A percentile compares a stretch with the other conserved stretches of the same genome.
Conservation (phyloP, 2,888 invertebrate species). For the Campoletis raptor region DNA sequence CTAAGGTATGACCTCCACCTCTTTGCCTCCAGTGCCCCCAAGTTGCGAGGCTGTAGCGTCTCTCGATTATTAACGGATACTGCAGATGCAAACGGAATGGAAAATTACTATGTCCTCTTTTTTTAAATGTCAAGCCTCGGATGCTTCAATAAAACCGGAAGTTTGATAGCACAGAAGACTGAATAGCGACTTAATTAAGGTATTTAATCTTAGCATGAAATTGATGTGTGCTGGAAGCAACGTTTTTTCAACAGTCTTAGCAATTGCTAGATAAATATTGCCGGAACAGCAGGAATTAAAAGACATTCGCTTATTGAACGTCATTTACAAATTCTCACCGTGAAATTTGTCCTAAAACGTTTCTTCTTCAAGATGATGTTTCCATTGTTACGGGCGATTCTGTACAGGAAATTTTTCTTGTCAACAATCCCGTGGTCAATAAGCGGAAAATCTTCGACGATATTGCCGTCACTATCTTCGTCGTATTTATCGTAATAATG, state of each 20-base stretch:
- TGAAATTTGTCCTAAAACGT: conserved; percentile 31
- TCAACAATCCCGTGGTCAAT: conserved; percentile 39
- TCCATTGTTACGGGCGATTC: conserved; percentile 17
- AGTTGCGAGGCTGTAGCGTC: conserved; percentile 11
- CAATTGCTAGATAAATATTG: background rate
- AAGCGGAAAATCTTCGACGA: conserved; percentile 51
- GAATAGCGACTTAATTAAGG: background rate
- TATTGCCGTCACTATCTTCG: conserved; percentile 50
- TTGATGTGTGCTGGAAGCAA: background rate
- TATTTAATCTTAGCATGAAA: background rate
- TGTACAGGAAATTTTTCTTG: conserved; percentile 13
- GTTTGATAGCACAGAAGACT: background rate
- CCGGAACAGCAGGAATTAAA: background rate
- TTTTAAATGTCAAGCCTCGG: background rate
- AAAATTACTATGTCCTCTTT: conserved; percentile 1
- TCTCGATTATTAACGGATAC: conserved; percentile 36
- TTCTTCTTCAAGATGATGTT: conserved; percentile 20
- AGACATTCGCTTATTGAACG: background rate
- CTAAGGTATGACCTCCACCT: background rate
- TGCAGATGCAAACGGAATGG: conserved; percentile 31
- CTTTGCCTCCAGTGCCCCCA: background rate
- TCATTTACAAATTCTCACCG: conserved; percentile 26
- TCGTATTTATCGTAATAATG: conserved; percentile 34
- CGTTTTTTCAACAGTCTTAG: background rate
- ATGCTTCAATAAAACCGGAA: conserved; percentile 1